Evolutionary conservation across 2,888 invertebrate genomes (phyloP).

Genomic region (Oxyscelio sp.): DNA sequence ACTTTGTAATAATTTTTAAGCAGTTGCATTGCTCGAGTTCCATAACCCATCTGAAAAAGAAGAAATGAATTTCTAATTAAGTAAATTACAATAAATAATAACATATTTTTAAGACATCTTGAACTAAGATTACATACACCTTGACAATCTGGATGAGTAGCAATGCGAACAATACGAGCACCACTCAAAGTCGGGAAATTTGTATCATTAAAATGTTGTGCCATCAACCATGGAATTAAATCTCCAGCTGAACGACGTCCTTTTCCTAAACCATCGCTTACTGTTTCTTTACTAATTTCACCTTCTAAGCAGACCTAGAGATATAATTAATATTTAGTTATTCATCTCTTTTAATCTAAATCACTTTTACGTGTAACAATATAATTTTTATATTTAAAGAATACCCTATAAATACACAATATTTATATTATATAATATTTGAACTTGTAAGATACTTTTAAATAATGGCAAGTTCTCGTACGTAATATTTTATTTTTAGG

Average conservation of each 20-base stretch:
- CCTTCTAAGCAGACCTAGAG: constrained; percentile 92
- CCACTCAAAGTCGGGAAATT: constrained; percentile 97
- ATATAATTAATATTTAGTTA: neutral
- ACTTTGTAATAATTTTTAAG: constrained; percentile 96
- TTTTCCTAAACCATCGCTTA: constrained; percentile 94
- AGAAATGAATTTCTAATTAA: no score
- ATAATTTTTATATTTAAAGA: no score
- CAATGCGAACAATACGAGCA: constrained; percentile 97
- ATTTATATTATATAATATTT: no score
- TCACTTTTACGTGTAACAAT: no score
- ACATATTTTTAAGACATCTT: no score
- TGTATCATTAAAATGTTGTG: constrained; percentile 98
- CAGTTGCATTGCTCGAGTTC: constrained; percentile 94
- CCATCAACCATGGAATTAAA: constrained; percentile 99
- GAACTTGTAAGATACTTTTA: no score
- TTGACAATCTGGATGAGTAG: constrained; percentile 99
- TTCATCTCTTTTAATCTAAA: no score
- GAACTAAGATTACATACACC: no score
- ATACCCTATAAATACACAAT: no score
- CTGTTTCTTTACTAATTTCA: constrained; percentile 91
- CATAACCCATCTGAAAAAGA: constrained; percentile 96
- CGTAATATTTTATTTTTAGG: no score
- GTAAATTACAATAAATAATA: no score
- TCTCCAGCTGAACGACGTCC: constrained; percentile 98
- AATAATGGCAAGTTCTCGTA: no score